Conservation (phyloP, 2,888 invertebrate species). For the Zygogramma bicolorata region DNA sequence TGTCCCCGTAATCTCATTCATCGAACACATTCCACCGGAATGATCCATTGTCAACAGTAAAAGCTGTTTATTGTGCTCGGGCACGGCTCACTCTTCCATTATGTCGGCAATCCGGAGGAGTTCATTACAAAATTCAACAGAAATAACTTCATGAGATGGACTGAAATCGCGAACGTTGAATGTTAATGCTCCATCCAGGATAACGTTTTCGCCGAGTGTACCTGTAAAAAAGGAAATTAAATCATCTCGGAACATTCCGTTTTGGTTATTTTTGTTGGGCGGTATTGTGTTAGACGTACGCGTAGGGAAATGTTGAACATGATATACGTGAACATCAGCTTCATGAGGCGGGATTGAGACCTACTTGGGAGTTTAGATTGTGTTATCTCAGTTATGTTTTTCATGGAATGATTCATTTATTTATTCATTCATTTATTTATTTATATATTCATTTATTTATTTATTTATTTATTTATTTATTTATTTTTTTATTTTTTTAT, state of each 20-base stretch:
- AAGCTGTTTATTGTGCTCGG: neutral
- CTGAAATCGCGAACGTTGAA: neutral
- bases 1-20: neutral
- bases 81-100: neutral
- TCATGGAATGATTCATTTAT: no score
- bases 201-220: neutral
- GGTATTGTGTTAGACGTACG: neutral
- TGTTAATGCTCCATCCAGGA: neutral
- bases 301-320: conserved; percentile 3
- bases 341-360: neutral
- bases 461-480: no score
- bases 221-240: conserved; percentile 2
- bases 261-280: neutral
- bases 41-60: neutral
- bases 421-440: no score
- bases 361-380: neutral
- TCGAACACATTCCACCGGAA: neutral
- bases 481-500: no score
- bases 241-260: neutral
- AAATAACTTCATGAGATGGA: neutral
- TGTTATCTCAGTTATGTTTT: neutral
- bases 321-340: neutral
- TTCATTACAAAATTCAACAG: neutral
- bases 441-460: no score
- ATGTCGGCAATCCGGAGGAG: neutral